phyloP scores from a whole-genome alignment of 2,888 invertebrate species.

The Pammene fasciana region DNA sequence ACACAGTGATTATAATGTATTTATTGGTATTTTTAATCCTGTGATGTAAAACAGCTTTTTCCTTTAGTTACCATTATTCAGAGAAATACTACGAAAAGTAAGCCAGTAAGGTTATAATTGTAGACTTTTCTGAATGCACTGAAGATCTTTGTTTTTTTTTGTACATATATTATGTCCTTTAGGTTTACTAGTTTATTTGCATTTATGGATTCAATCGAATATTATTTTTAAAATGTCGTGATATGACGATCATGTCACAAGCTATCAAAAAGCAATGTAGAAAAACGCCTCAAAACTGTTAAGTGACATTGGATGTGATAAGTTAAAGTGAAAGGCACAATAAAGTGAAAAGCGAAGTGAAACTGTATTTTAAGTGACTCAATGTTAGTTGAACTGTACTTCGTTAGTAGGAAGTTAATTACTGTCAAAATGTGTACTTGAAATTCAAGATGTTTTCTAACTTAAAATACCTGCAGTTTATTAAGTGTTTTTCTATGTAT shows the following conservation, averaged over 20 bases:
- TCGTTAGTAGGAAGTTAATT: slow-evolving; percentile 8
- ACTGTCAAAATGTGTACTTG: slow-evolving; percentile 29
- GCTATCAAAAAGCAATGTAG: neutral
- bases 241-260: neutral
- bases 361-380: neutral
- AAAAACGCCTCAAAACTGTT: neutral
- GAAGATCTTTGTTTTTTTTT: too few species aligned
- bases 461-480: slow-evolving; percentile 1
- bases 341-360: slow-evolving; percentile 14
- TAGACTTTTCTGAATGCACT: too few species aligned
- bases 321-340: slow-evolving; percentile 38
- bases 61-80: too few species aligned
- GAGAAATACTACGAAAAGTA: too few species aligned
- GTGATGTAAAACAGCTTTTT: too few species aligned
- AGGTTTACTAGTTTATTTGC: too few species aligned
- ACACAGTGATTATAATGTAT: too few species aligned
- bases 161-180: too few species aligned
- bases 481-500: neutral
- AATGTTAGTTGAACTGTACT: neutral
- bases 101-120: too few species aligned
- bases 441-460: slow-evolving; percentile 21
- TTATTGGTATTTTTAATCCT: too few species aligned
- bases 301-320: neutral
- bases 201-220: too few species aligned
- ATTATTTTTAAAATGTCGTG: too few species aligned